phyloP scores from a whole-genome alignment of 64 coral and sea anemone genomes.

The Dendronephthya gigantea region DNA sequence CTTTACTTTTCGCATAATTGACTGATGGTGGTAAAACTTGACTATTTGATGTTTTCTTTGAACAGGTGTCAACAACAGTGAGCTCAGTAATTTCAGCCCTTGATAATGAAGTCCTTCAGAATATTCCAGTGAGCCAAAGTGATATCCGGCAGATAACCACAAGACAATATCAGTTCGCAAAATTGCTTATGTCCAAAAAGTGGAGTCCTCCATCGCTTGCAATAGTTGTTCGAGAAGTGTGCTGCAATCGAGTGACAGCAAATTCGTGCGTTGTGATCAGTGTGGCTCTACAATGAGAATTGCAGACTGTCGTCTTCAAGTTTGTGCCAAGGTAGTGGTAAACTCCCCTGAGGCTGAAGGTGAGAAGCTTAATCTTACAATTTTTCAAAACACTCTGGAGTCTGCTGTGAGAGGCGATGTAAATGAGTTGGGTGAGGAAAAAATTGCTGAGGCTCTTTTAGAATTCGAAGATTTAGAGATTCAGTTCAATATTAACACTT shows the following conservation, averaged over 20 bases:
- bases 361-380: constrained; percentile 4
- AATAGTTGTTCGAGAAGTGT: not conserved
- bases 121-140: not conserved
- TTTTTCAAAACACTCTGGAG: not conserved
- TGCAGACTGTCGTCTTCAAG: not conserved
- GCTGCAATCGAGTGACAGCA: not conserved
- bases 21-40: not conserved
- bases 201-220: not conserved
- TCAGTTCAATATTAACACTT: not conserved
- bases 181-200: not conserved
- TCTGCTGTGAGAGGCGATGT: not conserved
- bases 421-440: not conserved
- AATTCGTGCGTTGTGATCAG: not conserved
- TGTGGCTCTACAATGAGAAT: not conserved
- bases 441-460: constrained; percentile 1
- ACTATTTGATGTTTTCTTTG: not conserved
- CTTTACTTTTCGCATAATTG: too few relatives aligned
- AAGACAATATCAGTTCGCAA: constrained; percentile 6
- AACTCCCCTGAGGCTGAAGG: not conserved
- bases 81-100: not conserved
- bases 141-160: constrained; percentile 9
- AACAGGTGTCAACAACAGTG: not conserved
- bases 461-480: constrained; percentile 5
- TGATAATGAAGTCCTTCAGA: constrained; percentile 4
- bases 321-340: not conserved